A percentile compares a stretch with the other conserved stretches of the same genome.
These are phyloP conservation scores for Drosophila longiperda DNA, from an alignment of 2,888 invertebrate species.

Conservation along the genomic window DNA sequence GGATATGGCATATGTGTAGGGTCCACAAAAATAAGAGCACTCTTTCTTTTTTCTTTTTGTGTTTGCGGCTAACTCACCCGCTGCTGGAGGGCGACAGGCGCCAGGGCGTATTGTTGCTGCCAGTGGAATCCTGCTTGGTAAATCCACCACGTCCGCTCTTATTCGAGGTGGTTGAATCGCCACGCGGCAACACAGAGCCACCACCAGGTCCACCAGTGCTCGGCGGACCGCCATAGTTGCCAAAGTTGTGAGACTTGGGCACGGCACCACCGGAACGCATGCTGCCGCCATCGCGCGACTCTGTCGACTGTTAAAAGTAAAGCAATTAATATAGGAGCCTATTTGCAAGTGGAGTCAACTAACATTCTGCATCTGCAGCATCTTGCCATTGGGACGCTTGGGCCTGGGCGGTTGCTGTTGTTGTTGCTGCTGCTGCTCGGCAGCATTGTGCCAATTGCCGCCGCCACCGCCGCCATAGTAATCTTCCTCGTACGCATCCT, in stretches of 20 bases:
- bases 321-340: background rate
- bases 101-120: conserved; percentile 84
- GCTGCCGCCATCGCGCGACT: conserved; percentile 80
- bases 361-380: conserved; percentile 84
- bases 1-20: conserved; percentile 39
- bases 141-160: conserved; percentile 89
- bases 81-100: conserved; percentile 85
- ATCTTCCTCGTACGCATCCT: conserved; percentile 74
- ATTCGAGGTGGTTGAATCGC: conserved; percentile 88
- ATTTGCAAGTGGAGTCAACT: conserved; percentile 7
- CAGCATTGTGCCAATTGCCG: conserved; percentile 68
- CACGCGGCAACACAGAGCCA: conserved; percentile 85
- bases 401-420: conserved; percentile 68
- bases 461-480: conserved; percentile 62
- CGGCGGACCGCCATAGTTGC: conserved; percentile 89
- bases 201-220: conserved; percentile 86
- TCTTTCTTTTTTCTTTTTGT: background rate
- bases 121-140: conserved; percentile 88
- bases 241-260: conserved; percentile 95
- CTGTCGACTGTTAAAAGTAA: conserved; percentile 66
- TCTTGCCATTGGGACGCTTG: conserved; percentile 83
- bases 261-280: conserved; percentile 86
- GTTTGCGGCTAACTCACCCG: conserved; percentile 79
- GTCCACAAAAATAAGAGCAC: conserved; percentile 24
- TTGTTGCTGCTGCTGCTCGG: conserved; percentile 65